Base-by-base conservation (phyloP, 2,113 vertebrate species). In the Amblyornis subalaris region DNA sequence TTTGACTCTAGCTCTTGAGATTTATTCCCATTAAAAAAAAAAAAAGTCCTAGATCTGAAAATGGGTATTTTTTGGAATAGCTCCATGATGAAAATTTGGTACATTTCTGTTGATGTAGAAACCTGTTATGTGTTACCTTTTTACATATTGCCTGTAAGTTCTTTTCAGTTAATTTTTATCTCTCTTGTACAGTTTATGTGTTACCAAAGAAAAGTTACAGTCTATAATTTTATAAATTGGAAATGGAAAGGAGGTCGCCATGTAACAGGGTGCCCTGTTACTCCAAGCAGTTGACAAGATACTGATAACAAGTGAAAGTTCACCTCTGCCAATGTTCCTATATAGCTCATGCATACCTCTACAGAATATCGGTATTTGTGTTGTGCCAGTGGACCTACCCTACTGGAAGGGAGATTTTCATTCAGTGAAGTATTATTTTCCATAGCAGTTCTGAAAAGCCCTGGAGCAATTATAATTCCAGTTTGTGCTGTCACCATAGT, bases 321-420 rank as follows among this genome's bases (percentile, higher is more conserved):
- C 36, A 61, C 12, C 13, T 76, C 35, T 75, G 22, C 3, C 53
- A 47, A 29, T 13, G 5, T 53, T 71, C 24, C 40, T 58, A 1
- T 4, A 23, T 74, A 65, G 4, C 4, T 8, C 12, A 42, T 17
- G 21, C 3, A 25, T 47, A 31, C 0, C 0, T 67, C 45, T 53
- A 6, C 3, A 74, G 14, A 61, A 69, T 72, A 74, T 45, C 7
- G 58, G 9, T 50, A n/a, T 55, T 69, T 48, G 21, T 74, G 62
- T 44, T 82, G 14, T 69, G 38, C 14, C 47, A 55, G 26, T 42
- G 51, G 55, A 65, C 5, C 19, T 47, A 53, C 13, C 16, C 51
- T 42, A 38, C 26, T 23, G 21, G 14, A 72, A 91, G 9, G 11
- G 20, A 87, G 15, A 84, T 57, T 85, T 72, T 53, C 1, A 40